Percentiles rank a stretch among this genome's conserved stretches.
These are phyloP conservation scores for Siderastrea siderea DNA, from an alignment of 92 coral and sea anemone species.

Conservation along the genomic window DNA sequence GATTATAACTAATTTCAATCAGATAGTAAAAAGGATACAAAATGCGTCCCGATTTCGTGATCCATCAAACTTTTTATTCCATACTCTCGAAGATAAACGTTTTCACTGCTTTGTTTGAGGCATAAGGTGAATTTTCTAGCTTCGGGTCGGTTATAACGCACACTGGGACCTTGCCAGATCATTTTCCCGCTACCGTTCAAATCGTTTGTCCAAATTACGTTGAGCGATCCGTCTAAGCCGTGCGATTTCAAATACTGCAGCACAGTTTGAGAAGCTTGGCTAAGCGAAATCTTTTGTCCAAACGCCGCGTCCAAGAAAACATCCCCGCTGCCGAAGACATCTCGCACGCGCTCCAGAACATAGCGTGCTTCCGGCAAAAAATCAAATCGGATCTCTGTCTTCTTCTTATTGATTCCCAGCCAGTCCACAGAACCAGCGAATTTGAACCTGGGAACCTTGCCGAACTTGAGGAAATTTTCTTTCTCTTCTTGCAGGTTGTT, in stretches of 20 bases:
- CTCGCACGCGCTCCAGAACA: slow-evolving; percentile 90
- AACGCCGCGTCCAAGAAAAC: slow-evolving; percentile 85
- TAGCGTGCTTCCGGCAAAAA: slow-evolving; percentile 89
- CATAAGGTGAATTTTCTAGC: slow-evolving; percentile 89
- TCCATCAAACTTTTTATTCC: slow-evolving; percentile 96
- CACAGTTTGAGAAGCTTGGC: slow-evolving; percentile 86
- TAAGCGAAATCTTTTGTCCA: slow-evolving; percentile 78
- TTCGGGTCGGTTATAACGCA: slow-evolving; percentile 92
- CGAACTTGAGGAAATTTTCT: slow-evolving; percentile 85
- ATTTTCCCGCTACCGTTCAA: slow-evolving; percentile 91
- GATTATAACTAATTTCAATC: too few species aligned
- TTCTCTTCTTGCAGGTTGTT: slow-evolving; percentile 83
- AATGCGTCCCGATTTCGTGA: slow-evolving; percentile 99
- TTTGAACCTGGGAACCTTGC: slow-evolving; percentile 77
- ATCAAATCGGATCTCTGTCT: slow-evolving; percentile 88
- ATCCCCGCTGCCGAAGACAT: slow-evolving; percentile 90
- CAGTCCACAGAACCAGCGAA: slow-evolving; percentile 77
- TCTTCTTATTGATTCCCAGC: slow-evolving; percentile 74
- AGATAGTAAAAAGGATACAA: slow-evolving; percentile 83
- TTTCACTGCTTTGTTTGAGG: slow-evolving; percentile 85
- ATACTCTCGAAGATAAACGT: slow-evolving; percentile 85
- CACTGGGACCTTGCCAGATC: slow-evolving; percentile 96
- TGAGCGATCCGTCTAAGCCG: slow-evolving; percentile 89
- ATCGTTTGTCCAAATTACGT: slow-evolving; percentile 92
- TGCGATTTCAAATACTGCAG: slow-evolving; percentile 83